phyloP scores from a whole-genome alignment of 2,888 invertebrate species.

The Spialia ferax region DNA sequence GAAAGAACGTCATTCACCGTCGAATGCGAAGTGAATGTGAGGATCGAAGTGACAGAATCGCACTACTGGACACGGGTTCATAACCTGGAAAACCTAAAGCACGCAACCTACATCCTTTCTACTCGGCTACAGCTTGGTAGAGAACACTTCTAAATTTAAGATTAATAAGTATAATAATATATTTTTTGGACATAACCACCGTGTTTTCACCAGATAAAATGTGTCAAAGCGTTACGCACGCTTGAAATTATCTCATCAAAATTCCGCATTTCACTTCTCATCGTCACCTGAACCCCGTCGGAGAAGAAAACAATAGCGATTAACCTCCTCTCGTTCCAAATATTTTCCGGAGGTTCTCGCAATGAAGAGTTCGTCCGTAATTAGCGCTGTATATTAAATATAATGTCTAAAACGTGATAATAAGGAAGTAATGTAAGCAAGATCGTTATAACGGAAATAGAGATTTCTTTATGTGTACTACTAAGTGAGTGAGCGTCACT shows the following conservation, averaged over 20 bases:
- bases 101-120: too few relatives aligned
- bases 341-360: slow-evolving; percentile 71
- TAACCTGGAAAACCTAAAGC: too few relatives aligned
- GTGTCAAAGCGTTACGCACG: slow-evolving; percentile 26
- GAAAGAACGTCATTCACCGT: too few relatives aligned
- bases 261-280: slow-evolving; percentile 40
- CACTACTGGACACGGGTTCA: too few relatives aligned
- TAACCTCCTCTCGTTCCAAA: slow-evolving; percentile 65
- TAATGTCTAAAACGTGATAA: slow-evolving; percentile 79
- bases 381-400: slow-evolving; percentile 81
- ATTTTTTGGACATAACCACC: neutral
- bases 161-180: neutral
- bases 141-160: too few relatives aligned
- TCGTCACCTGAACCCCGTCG: slow-evolving; percentile 58
- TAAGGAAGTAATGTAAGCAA: slow-evolving; percentile 82
- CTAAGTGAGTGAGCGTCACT: slow-evolving; percentile 73
- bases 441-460: slow-evolving; percentile 77
- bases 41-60: too few relatives aligned
- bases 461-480: slow-evolving; percentile 80
- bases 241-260: slow-evolving; percentile 38
- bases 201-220: slow-evolving; percentile 16
- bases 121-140: too few relatives aligned
- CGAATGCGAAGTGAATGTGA: too few relatives aligned
- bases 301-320: slow-evolving; percentile 69
- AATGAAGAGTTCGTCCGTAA: slow-evolving; percentile 78